Percentiles rank a stretch among this genome's conserved stretches.
Conservation (phyloP, 2,797 vertebrate genomes). For the Sus cebifrons region DNA sequence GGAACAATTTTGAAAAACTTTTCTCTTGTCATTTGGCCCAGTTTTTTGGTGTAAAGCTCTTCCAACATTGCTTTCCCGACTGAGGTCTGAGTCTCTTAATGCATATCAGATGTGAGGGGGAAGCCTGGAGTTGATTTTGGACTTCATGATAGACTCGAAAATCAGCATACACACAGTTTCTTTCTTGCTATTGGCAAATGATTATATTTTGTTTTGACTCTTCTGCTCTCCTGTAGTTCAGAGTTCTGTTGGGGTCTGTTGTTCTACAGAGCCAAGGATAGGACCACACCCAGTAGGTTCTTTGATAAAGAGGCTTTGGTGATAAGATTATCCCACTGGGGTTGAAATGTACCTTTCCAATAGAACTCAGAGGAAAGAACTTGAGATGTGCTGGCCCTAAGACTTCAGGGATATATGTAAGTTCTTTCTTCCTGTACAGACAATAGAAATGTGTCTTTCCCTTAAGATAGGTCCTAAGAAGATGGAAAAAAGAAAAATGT, state of each 20-base stretch:
- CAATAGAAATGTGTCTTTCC: neutral
- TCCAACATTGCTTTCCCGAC: slow-evolving; percentile 24
- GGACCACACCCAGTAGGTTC: neutral
- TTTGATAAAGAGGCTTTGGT: neutral
- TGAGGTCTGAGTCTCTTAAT: slow-evolving; percentile 67
- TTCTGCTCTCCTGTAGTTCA: slow-evolving; percentile 14
- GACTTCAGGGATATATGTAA: neutral
- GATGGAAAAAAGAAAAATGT: neutral
- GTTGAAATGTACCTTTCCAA: neutral
- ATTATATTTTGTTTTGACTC: slow-evolving; percentile 63
- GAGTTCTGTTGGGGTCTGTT: neutral
- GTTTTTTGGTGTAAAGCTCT: slow-evolving; percentile 36
- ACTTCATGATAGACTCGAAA: slow-evolving; percentile 72
- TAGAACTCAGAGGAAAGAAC: neutral
- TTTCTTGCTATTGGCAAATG: slow-evolving; percentile 70
- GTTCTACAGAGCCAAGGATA: neutral
- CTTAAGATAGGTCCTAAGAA: slow-evolving; percentile 14
- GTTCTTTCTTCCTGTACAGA: neutral
- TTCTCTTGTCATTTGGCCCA: slow-evolving; percentile 69
- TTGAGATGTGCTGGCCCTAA: neutral
- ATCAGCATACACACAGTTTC: slow-evolving; percentile 57
- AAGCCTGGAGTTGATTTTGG: slow-evolving; percentile 80
- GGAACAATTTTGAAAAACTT: slow-evolving; percentile 69
- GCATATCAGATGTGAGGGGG: slow-evolving; percentile 65
- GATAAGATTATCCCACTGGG: neutral